Percentiles rank a stretch among this genome's conserved stretches.
phyloP scores from a whole-genome alignment of 1,140 invertebrate species.

The Trichomalopsis sarcophagae region DNA sequence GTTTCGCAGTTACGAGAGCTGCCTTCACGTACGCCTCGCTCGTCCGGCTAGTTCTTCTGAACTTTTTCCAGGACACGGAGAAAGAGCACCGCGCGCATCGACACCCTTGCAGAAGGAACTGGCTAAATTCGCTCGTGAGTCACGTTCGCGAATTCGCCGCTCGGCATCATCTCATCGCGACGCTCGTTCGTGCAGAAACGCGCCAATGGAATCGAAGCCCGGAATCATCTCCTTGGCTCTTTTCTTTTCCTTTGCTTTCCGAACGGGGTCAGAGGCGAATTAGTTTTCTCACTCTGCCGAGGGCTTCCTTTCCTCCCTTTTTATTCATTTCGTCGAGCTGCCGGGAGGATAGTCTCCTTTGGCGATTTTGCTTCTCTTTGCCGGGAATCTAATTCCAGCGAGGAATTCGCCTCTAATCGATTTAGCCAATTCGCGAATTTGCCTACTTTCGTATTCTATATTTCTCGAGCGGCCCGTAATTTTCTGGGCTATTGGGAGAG shows the following conservation, averaged over 20 bases:
- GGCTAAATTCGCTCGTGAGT: slow-evolving; percentile 32
- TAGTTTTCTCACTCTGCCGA: slow-evolving; percentile 4
- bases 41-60: not conserved
- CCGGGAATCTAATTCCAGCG: slow-evolving; percentile 9
- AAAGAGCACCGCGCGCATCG: not conserved
- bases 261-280: slow-evolving; percentile 29
- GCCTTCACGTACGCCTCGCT: not conserved
- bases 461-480: not conserved
- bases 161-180: slow-evolving; percentile 33
- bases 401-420: slow-evolving; percentile 26
- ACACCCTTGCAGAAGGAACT: not conserved
- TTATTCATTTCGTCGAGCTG: not conserved
- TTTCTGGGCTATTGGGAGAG: not conserved
- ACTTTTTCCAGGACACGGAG: not conserved
- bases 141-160: slow-evolving; percentile 32
- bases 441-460: slow-evolving; percentile 13
- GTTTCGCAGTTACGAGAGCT: not conserved
- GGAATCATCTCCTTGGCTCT: slow-evolving; percentile 11
- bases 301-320: not conserved
- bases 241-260: too few species aligned
- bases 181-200: slow-evolving; percentile 32
- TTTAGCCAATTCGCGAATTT: slow-evolving; percentile 3
- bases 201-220: slow-evolving; percentile 34
- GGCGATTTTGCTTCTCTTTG: not conserved
- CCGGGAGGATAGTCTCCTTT: not conserved